Percentiles rank a stretch among this genome's conserved stretches.
These are phyloP conservation scores for Magallana nippona DNA, from an alignment of 2,888 invertebrate genomes.

Conservation along the genomic window DNA sequence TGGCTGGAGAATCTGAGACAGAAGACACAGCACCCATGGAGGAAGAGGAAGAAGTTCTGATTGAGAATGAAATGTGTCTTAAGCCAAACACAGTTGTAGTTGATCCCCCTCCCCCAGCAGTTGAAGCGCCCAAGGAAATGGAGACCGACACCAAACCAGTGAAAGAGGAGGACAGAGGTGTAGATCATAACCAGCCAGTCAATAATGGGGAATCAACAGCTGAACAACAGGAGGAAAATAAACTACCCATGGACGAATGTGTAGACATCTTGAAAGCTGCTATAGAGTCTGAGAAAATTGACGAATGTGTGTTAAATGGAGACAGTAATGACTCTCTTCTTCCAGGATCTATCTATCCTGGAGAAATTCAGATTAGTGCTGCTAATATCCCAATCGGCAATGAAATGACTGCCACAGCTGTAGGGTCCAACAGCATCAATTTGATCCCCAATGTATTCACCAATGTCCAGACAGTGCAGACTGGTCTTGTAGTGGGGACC, in stretches of 20 bases:
- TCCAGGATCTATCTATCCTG: constrained; percentile 33
- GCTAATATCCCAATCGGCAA: constrained; percentile 42
- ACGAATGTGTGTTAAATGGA: constrained; percentile 39
- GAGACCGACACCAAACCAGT: not conserved
- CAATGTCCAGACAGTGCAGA: constrained; percentile 37
- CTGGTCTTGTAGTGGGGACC: constrained; percentile 37
- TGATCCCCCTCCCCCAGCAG: not conserved
- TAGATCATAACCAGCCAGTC: constrained; percentile 17
- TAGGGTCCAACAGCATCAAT: constrained; percentile 36
- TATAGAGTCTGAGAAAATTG: constrained; percentile 42
- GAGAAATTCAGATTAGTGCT: constrained; percentile 36
- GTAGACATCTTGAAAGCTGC: constrained; percentile 41
- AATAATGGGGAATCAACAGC: constrained; percentile 27
- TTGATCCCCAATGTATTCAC: constrained; percentile 40
- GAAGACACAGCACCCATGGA: not conserved
- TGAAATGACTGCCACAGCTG: constrained; percentile 42
- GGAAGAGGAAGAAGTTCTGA: constrained; percentile 50
- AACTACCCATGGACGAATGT: constrained; percentile 38
- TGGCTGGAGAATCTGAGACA: constrained; percentile 40
- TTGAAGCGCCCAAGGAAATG: not conserved
- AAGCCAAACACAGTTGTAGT: constrained; percentile 38
- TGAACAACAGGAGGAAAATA: constrained; percentile 16
- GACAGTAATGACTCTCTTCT: constrained; percentile 44
- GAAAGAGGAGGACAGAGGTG: constrained; percentile 39
- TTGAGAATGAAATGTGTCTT: constrained; percentile 52